These are phyloP conservation scores for Hypocryptadius cinnamomeus DNA, from an alignment of 2,113 vertebrate species.

Conservation along the genomic window DNA sequence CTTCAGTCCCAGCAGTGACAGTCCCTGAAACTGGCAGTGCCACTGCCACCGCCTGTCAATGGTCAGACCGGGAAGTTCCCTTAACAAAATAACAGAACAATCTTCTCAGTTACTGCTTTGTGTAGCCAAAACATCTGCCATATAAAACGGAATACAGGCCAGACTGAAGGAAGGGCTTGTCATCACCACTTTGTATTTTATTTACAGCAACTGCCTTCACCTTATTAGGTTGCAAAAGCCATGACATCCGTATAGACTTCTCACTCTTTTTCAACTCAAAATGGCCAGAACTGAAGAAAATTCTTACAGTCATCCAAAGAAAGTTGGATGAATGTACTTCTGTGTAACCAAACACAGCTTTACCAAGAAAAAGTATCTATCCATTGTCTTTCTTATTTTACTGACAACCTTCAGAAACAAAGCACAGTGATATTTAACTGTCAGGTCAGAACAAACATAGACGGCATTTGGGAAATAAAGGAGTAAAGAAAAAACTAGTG, in stretches of 20 bases:
- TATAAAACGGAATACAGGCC: neutral
- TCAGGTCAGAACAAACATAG: neutral
- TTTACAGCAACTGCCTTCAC: neutral
- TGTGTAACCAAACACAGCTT: neutral
- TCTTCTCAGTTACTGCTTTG: neutral
- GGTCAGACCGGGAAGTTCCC: neutral
- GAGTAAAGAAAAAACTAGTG: neutral
- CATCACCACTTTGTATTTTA: neutral
- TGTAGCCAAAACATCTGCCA: neutral
- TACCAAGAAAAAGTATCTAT: neutral
- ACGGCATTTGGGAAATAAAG: neutral
- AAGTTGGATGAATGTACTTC: neutral
- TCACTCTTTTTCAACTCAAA: neutral
- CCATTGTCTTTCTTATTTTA: neutral
- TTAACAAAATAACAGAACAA: neutral
- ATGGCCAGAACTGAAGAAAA: neutral
- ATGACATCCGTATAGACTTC: neutral
- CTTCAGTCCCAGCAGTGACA: accelerated
- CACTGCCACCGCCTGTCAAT: accelerated
- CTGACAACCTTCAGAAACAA: neutral
- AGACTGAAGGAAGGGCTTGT: neutral
- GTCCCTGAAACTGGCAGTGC: accelerated
- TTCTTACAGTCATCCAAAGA: neutral
- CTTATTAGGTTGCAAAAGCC: neutral
- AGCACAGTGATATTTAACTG: neutral